phyloP scores from a whole-genome alignment of 2,113 vertebrate genomes.

The Psophia crepitans region DNA sequence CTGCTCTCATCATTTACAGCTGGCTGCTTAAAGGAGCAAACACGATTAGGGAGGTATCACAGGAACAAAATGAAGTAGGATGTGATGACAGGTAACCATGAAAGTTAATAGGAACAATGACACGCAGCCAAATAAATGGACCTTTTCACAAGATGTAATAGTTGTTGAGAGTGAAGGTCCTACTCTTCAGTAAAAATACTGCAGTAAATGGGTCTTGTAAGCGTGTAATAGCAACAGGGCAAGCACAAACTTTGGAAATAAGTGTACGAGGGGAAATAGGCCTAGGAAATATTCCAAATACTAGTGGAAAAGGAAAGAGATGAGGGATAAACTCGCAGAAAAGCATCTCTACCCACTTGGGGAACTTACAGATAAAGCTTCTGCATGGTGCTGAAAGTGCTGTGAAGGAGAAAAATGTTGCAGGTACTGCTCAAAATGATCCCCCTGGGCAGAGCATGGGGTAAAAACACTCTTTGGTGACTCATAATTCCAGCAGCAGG shows the following conservation, averaged over 20 bases:
- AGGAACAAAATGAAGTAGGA: background rate
- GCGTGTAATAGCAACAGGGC: background rate
- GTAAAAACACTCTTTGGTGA: background rate
- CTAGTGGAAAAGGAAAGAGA: background rate
- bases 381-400: background rate
- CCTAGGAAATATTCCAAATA: background rate
- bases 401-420: background rate
- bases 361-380: background rate
- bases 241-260: background rate
- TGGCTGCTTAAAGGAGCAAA: slow-evolving; percentile 71
- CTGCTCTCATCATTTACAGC: slow-evolving; percentile 77
- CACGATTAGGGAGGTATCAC: slow-evolving; percentile 10
- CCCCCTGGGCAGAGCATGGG: background rate
- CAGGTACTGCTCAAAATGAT: background rate
- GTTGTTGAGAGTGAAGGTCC: background rate
- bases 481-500: background rate
- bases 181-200: background rate
- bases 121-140: background rate
- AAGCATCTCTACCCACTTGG: background rate
- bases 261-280: background rate
- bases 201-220: background rate
- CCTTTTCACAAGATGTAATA: background rate
- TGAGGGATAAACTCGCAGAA: background rate
- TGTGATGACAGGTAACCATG: background rate
- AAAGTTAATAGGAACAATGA: background rate